Conservation (phyloP, 2,113 vertebrate species). For the Penelope pileata region DNA sequence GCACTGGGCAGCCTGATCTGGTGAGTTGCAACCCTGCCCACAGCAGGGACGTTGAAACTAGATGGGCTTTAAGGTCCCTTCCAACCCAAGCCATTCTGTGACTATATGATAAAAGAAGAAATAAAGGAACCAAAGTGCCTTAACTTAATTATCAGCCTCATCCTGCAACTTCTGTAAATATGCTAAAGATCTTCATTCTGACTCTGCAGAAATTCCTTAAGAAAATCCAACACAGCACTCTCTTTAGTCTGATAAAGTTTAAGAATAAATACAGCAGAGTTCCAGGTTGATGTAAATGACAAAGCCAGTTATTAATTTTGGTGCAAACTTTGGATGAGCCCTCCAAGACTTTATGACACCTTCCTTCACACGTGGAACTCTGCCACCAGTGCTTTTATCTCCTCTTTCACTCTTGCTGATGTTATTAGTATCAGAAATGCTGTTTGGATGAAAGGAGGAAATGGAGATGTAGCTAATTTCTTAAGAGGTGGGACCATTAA, state of each 20-base stretch:
- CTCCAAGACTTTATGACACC: slow-evolving; percentile 64
- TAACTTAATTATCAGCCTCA: background rate
- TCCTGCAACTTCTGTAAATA: background rate
- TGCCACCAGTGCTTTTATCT: slow-evolving; percentile 73
- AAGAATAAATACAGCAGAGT: background rate
- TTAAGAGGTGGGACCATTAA: slow-evolving; percentile 57
- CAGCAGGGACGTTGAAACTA: background rate
- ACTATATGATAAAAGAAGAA: background rate
- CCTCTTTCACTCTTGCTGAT: slow-evolving; percentile 39
- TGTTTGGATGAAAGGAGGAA: slow-evolving; percentile 64
- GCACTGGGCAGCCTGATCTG: background rate
- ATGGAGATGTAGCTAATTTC: slow-evolving; percentile 58
- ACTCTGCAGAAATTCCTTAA: background rate
- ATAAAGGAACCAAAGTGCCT: background rate
- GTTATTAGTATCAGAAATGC: slow-evolving; percentile 53
- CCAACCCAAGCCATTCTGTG: background rate
- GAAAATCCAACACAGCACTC: accelerated
- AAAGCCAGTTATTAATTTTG: slow-evolving; percentile 41
- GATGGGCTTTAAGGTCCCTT: background rate
- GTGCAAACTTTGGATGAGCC: background rate
- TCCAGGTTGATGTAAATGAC: background rate
- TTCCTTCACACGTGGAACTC: slow-evolving; percentile 51
- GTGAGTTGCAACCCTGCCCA: background rate
- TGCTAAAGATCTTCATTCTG: background rate
- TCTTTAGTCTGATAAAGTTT: background rate